Conservation (phyloP, 2,113 vertebrate genomes). For the Myiozetetes cayanensis region DNA sequence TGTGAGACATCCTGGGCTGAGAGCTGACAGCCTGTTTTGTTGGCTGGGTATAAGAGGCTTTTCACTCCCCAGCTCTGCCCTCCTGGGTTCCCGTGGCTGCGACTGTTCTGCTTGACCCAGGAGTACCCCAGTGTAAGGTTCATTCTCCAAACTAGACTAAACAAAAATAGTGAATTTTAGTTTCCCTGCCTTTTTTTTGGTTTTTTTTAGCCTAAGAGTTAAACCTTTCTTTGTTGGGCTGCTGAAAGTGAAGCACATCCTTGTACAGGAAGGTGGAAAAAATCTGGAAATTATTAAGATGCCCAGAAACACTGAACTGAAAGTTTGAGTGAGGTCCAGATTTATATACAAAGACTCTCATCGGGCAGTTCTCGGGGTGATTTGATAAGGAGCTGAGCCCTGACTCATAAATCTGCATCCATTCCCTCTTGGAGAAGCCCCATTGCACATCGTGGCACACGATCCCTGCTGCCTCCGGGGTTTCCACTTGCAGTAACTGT, state of each 20-base stretch:
- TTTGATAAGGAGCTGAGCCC: rapidly evolving
- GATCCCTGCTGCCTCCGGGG: background rate
- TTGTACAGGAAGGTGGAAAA: background rate
- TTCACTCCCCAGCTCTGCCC: background rate
- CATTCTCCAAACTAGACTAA: conserved; percentile 38
- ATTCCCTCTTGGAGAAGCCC: background rate
- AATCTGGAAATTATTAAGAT: conserved; percentile 31
- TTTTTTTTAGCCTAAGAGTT: background rate
- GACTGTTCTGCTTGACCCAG: background rate
- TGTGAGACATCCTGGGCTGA: background rate
- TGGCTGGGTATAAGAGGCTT: conserved; percentile 28
- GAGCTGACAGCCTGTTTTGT: conserved; percentile 27
- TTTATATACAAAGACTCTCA: background rate
- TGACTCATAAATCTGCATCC: rapidly evolving
- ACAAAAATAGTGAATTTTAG: conserved; percentile 46
- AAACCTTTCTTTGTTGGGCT: conserved; percentile 19
- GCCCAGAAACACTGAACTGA: background rate
- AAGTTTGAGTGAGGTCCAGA: background rate
- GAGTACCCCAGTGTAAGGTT: background rate
- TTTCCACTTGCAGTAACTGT: rapidly evolving
- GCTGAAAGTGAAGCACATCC: background rate
- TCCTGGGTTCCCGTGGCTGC: background rate
- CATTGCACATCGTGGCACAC: rapidly evolving
- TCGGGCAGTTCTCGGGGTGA: rapidly evolving
- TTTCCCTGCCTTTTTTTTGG: background rate